Evolutionary conservation across 2,888 invertebrate species (phyloP).

Genomic region (Tridacna gigas): DNA sequence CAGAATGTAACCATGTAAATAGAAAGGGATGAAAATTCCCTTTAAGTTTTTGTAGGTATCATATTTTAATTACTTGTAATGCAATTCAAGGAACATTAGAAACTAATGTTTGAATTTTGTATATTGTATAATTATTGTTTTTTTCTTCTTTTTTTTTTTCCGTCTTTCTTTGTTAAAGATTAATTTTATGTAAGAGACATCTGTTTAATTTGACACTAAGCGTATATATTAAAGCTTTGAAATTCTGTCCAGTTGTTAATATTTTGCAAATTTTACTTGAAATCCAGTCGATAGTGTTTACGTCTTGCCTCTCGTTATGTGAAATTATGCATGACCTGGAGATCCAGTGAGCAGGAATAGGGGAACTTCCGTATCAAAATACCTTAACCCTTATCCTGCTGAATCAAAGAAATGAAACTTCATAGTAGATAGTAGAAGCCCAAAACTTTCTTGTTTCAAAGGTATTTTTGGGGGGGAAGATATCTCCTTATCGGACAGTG

Average conservation of each 20-base stretch:
- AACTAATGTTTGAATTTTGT: constrained; percentile 14
- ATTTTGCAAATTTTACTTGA: not conserved
- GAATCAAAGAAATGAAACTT: too few relatives aligned
- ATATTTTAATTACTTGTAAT: not conserved
- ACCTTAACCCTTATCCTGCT: too few relatives aligned
- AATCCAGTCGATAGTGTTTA: not conserved
- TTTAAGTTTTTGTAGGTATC: not conserved
- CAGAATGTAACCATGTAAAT: too few relatives aligned
- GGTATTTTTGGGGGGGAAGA: too few relatives aligned
- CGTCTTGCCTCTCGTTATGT: too few relatives aligned
- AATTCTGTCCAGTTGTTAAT: not conserved
- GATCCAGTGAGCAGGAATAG: too few relatives aligned
- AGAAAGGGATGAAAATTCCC: too few relatives aligned
- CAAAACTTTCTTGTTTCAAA: too few relatives aligned
- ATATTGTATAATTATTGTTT: constrained; percentile 22
- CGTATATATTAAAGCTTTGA: constrained; percentile 25
- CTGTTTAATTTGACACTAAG: constrained; percentile 14
- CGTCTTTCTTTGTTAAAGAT: constrained; percentile 21
- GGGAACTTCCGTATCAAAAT: too few relatives aligned
- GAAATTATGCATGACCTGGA: too few relatives aligned
- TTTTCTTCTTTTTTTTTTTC: constrained; percentile 7
- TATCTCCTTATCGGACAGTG: too few relatives aligned
- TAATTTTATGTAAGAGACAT: constrained; percentile 24
- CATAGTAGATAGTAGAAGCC: too few relatives aligned
- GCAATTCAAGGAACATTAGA: not conserved